Base-by-base conservation (phyloP, 2,888 invertebrate species). In the Ariolimax columbianus region DNA sequence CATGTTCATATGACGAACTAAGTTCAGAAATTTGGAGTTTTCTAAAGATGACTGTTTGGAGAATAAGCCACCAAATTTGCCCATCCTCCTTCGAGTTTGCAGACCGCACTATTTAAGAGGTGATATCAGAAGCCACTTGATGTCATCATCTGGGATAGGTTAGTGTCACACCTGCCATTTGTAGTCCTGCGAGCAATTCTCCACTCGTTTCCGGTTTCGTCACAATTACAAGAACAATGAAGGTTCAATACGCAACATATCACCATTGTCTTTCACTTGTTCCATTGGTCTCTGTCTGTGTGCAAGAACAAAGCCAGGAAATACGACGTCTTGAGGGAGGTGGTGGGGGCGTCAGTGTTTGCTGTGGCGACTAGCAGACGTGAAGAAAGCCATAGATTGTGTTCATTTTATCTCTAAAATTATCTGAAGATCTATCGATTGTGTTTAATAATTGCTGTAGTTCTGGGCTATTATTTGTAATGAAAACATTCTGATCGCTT, bases 111-210 rank as follows among this genome's bases (percentile, higher is more conserved):
- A n/a, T n/a, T n/a, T n/a, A n/a, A n/a, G n/a, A n/a, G n/a, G 23
- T 23, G 70, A 40, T 70, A 70, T 38, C 47, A 73, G 43, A 51
- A 75, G 36, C 51, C 75, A 75, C 75, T 75, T 36, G 51, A 51
- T 30, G 51, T n/a, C 75, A 75, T 51, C 51, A 75, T 47, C 33
- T 36, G 75, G 47, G 17, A 51, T 7, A 47, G 47, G 51, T 75
- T 75, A 75, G 51, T 75, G 75, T 75, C 75, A 75, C 33, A 6
- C 36, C 75, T 75, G 75, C 30, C 75, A 75, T 75, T 73, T 75
- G 43, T 33, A 30, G 11, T 6, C 51, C 23, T 51, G 33, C 30
- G 4, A 33, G 30, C 33, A 17, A 43, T 51, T 26, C 75, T 0
- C 51, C 14, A 30, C 43, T 3, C 0, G 47, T 43, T 73, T 75